A percentile compares a stretch with the other conserved stretches of the same genome.
phyloP scores from a whole-genome alignment of 2,888 invertebrate species.

The Ectemnius continuus region DNA sequence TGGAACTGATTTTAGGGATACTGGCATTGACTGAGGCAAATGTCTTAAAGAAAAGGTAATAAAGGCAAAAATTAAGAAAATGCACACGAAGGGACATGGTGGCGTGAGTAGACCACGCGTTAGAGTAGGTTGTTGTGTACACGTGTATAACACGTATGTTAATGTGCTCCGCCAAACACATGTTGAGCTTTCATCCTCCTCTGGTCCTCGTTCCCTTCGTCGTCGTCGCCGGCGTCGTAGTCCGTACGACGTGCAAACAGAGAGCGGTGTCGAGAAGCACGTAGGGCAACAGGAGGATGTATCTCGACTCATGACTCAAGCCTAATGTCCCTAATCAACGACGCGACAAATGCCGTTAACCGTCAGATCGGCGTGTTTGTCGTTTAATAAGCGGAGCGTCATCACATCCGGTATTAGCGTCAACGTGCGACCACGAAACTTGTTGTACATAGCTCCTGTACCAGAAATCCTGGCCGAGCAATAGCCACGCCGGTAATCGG shows the following conservation, averaged over 20 bases:
- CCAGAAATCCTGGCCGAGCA: conserved; percentile 65
- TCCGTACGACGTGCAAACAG: conserved; percentile 23
- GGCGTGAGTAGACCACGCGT: neutral
- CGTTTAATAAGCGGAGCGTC: conserved; percentile 21
- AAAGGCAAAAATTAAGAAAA: too few relatives aligned
- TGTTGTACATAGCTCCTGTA: conserved; percentile 64
- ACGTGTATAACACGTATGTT: conserved; percentile 19
- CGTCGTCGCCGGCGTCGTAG: neutral
- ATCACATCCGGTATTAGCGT: conserved; percentile 47
- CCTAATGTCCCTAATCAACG: conserved; percentile 35
- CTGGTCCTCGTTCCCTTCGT: neutral
- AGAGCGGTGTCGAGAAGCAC: conserved; percentile 15
- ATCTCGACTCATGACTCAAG: conserved; percentile 25
- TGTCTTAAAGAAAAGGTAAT: too few relatives aligned
- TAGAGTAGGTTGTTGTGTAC: neutral
- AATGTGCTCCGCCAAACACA: conserved; percentile 23
- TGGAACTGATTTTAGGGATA: too few relatives aligned
- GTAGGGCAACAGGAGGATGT: conserved; percentile 14
- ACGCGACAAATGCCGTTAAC: conserved; percentile 23
- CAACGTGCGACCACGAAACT: conserved; percentile 49
- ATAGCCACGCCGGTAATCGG: conserved; percentile 38
- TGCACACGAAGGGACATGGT: too few relatives aligned
- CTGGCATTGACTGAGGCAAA: too few relatives aligned
- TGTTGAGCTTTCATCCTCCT: conserved; percentile 22
- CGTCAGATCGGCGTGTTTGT: conserved; percentile 19